Evolutionary conservation across 2,113 vertebrate species (phyloP), one percentile per base, ranked within the genome.

Genomic region (Eonycteris spelaea): DNA sequence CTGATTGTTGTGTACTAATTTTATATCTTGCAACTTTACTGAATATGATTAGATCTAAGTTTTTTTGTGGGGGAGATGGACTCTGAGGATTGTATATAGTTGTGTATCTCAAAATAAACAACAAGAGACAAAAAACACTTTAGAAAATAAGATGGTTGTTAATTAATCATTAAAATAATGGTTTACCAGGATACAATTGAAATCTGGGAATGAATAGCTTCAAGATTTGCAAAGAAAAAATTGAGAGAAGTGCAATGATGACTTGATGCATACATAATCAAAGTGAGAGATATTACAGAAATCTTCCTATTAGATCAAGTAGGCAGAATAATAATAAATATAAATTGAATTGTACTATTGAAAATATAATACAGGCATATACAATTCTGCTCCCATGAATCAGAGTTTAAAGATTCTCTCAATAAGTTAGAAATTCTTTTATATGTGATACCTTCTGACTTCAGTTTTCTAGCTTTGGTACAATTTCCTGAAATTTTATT

Each of bases 371-470:
- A 63, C 78, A 28, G 13, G 30, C 6, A 38, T 53, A 68, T 82
- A 83, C 33, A 86, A 71, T 92, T 93, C 40, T 91, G 1, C 22
- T 15, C 4, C 43, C 21, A 67, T 73, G 63, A 79, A 83, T 73
- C 35, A 77, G 16, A 84, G 26, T 45, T 77, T 71, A 75, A 91
- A 53, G 22, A 33, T 70, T 82, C 91, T 93, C 67, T 45, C 19
- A 68, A 89, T 38, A 94, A 86, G n/a, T 55, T 16, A 88, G 53
- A 90, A 84, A 71, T 90, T 84, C 68, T 90, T 71, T 82, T 73
- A 87, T 95, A n/a, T 84, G 40, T 95, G 26, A 53, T 35, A 77
- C 84, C 45, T 70, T 84, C 75, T 68, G 55, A 90, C 86, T 88
- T 95, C 9, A 65, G 24, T 96, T 79, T 92, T 87, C 70, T 90